Base-by-base conservation (phyloP, 64 coral and sea anemone species). In the Montipora sp. region DNA sequence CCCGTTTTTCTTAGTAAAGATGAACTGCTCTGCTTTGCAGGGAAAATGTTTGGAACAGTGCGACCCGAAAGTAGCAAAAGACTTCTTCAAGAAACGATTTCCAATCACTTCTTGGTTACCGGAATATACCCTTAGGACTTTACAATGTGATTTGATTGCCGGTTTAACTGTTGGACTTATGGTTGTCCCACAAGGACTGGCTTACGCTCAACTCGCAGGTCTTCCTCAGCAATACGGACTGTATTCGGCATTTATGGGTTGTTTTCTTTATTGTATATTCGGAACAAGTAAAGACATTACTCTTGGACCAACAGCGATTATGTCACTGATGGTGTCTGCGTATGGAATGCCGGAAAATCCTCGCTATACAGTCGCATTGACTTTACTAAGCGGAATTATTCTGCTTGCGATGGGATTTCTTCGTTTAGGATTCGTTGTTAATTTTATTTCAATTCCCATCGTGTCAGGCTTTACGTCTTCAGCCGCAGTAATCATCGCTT, bases 271-370 rank as follows among this genome's bases (percentile, higher is more conserved):
- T 83, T 92, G 92, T 74, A 79, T 98, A 83, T 84, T 98, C 60
- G 95, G 95, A 58, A 98, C 95, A 13, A 98, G 95, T 87, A 98
- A 94, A 94, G 95, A 98, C 46, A 92, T 98, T 55, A 94, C 95
- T 9, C 77, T 94, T 0, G 95, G 95, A 7, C 95, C 95, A 1
- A 98, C 95, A 2, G 95, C 95, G 24, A 94, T 98, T 57, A 94
- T 99, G 92, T 99, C 98, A 46, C 81, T 99, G 12, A 96, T 99
- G 78, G 92, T 99, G 0, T 96, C 98, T 0, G 92, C 94, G 0
- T 99, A 99, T 53, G 90, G 96, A 7, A 90, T 92, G 59, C 84
- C 91, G 2, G 95, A 94, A 19, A 81, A 89, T 20, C 92, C 95
- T 14, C 72, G 83, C 0, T 99, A 89, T 44, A 89, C 88, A 0